A percentile compares a stretch with the other conserved stretches of the same genome.
Conservation (phyloP, 1,140 invertebrate genomes). For the Micrasema longulum region DNA sequence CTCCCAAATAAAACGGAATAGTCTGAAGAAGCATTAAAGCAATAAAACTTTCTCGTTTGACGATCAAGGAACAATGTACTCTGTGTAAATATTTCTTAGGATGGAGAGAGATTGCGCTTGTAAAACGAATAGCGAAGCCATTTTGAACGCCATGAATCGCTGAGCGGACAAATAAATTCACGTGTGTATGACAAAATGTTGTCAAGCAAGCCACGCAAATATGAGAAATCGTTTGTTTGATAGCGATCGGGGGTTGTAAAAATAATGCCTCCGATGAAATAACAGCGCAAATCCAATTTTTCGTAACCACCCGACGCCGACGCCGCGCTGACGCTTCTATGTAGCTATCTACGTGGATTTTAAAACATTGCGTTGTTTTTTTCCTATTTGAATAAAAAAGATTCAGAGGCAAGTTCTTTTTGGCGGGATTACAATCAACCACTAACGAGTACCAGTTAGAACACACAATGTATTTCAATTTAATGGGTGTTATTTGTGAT, state of each 20-base stretch:
- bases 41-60: slow-evolving; percentile 2
- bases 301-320: too few species aligned
- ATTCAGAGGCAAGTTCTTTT: slow-evolving; percentile 15
- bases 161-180: slow-evolving; percentile 34
- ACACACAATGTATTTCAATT: too few species aligned
- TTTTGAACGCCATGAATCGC: slow-evolving; percentile 36
- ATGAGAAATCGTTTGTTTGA: slow-evolving; percentile 40
- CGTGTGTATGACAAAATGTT: slow-evolving; percentile 32
- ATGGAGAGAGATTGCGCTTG: slow-evolving; percentile 9
- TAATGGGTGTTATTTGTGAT: too few species aligned
- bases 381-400: slow-evolving; percentile 13
- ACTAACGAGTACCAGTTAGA: too few species aligned
- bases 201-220: slow-evolving; percentile 35
- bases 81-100: slow-evolving; percentile 18
- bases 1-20: too few species aligned
- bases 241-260: slow-evolving; percentile 32
- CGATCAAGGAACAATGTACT: not conserved
- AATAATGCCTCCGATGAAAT: slow-evolving; percentile 15
- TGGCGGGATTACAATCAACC: too few species aligned
- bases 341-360: too few species aligned
- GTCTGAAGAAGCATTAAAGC: not conserved
- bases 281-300: too few species aligned
- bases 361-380: too few species aligned
- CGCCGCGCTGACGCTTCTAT: too few species aligned
- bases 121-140: slow-evolving; percentile 9